Conservation (phyloP, 2,888 invertebrate genomes). For the Galerucella nymphaeae region DNA sequence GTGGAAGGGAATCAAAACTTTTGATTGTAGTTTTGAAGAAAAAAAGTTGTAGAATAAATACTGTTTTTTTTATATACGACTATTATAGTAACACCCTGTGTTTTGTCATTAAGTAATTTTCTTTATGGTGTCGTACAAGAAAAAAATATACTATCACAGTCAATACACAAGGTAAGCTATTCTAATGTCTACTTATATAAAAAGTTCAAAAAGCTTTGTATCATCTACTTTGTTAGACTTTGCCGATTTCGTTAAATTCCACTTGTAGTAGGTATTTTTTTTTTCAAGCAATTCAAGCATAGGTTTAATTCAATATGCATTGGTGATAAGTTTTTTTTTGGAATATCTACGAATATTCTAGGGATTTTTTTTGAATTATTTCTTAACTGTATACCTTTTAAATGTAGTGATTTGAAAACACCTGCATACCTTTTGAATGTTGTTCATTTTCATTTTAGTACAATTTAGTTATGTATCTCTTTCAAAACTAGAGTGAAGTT, state of each 20-base stretch:
- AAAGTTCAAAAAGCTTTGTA: constrained; percentile 39
- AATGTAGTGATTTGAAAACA: too few relatives aligned
- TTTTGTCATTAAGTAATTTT: constrained; percentile 16
- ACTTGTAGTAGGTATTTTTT: constrained; percentile 18
- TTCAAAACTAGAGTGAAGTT: too few relatives aligned
- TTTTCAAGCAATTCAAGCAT: constrained; percentile 37
- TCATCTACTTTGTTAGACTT: constrained; percentile 40
- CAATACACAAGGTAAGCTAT: constrained; percentile 37
- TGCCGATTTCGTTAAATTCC: constrained; percentile 28
- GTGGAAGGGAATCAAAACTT: background rate
- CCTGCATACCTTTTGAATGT: background rate
- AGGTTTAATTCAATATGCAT: constrained; percentile 27
- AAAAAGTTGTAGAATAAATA: background rate
- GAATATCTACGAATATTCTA: constrained; percentile 16
- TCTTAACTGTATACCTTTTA: background rate
- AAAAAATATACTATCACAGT: constrained; percentile 42
- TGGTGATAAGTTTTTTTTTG: constrained; percentile 22
- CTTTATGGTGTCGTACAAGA: constrained; percentile 31
- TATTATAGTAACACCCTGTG: constrained; percentile 13
- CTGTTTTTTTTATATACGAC: background rate
- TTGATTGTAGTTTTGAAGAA: background rate
- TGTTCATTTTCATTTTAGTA: background rate
- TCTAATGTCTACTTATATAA: constrained; percentile 33
- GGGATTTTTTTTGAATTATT: background rate
- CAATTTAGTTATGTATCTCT: background rate